A percentile compares a stretch with the other conserved stretches of the same genome.
Evolutionary conservation across 2,113 vertebrate species (phyloP).

Genomic region (Serilophus lunatus): DNA sequence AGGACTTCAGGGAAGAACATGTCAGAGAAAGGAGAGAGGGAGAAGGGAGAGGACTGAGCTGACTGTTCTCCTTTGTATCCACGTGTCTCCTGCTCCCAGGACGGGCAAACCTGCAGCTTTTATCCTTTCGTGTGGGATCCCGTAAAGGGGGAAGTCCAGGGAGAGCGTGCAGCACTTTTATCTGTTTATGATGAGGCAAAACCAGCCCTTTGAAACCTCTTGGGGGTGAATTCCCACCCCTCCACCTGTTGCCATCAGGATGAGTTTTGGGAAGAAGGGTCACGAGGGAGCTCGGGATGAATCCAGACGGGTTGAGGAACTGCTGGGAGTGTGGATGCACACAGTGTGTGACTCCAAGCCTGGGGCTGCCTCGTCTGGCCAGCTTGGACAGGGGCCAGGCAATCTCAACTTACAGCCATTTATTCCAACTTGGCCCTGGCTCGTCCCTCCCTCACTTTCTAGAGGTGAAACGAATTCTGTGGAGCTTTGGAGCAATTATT

Average conservation of each 20-base stretch:
- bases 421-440: neutral
- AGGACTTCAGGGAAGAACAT: neutral
- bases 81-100: neutral
- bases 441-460: neutral
- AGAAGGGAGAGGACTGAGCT: neutral
- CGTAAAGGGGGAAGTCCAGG: neutral
- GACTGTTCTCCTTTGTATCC: neutral
- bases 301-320: neutral
- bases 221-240: neutral
- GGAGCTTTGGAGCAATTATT: neutral
- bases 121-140: neutral
- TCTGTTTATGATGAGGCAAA: neutral
- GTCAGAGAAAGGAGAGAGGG: too few species aligned
- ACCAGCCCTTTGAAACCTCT: neutral
- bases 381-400: conserved; percentile 5
- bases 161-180: neutral
- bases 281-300: neutral
- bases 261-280: neutral
- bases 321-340: neutral
- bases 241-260: neutral
- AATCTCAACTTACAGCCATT: conserved; percentile 11
- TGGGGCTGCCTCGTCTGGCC: conserved; percentile 23
- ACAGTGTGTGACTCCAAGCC: neutral
- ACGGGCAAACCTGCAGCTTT: neutral
- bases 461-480: conserved; percentile 2